phyloP scores from a whole-genome alignment of 2,797 vertebrate genomes.

The Synanceia verrucosa region DNA sequence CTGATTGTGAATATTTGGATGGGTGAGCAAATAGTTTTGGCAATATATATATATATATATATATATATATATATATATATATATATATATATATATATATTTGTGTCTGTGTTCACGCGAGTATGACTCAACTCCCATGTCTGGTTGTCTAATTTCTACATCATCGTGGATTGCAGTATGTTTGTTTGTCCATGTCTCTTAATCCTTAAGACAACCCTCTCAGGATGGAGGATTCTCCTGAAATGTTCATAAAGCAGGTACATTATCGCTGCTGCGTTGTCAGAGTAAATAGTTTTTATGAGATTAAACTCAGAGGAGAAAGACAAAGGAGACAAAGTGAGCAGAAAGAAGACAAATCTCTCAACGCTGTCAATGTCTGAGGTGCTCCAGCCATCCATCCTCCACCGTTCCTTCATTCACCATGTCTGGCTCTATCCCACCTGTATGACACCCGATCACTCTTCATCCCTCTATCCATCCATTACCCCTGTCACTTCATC shows the following conservation, averaged over 20 bases:
- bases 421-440: constrained; percentile 73
- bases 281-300: constrained; percentile 54
- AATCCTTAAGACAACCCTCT: constrained; percentile 33
- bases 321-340: constrained; percentile 66
- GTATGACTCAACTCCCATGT: constrained; percentile 53
- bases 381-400: constrained; percentile 70
- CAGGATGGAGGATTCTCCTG: constrained; percentile 15
- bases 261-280: constrained; percentile 17
- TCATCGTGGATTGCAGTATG: constrained; percentile 52
- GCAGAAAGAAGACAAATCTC: constrained; percentile 71
- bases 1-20: too few species aligned
- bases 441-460: constrained; percentile 78
- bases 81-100: constrained; percentile 38
- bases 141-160: constrained; percentile 68
- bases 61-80: not conserved
- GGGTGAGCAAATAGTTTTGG: too few species aligned
- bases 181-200: constrained; percentile 39
- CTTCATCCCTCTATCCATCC: constrained; percentile 75
- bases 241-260: constrained; percentile 5
- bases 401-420: constrained; percentile 65
- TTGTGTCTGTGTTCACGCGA: not conserved
- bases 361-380: constrained; percentile 61
- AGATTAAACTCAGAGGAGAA: constrained; percentile 51
- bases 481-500: constrained; percentile 71
- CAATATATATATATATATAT: not conserved